phyloP scores from a whole-genome alignment of 2,113 vertebrate species.

The Chloebia gouldiae region DNA sequence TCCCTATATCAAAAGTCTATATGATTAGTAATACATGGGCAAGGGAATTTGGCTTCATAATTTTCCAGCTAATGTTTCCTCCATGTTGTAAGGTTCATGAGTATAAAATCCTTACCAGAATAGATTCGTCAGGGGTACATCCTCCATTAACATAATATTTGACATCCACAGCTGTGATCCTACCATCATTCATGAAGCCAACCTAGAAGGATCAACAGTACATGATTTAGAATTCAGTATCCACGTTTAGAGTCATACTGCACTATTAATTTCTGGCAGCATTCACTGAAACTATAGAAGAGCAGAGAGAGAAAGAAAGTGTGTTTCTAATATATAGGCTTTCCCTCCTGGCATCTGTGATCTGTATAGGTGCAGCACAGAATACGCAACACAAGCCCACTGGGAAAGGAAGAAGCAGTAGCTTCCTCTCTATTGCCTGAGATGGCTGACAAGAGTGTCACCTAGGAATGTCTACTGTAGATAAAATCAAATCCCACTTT shows the following conservation, averaged over 20 bases:
- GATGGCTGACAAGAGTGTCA: neutral
- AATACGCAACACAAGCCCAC: neutral
- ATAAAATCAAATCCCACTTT: neutral
- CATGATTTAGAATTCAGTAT: neutral
- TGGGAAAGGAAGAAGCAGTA: neutral
- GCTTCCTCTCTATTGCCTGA: neutral
- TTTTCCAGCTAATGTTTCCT: neutral
- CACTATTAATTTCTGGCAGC: neutral
- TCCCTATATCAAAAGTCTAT: neutral
- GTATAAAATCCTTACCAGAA: slow-evolving; percentile 69
- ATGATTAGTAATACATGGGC: neutral
- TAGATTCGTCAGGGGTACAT: slow-evolving; percentile 77
- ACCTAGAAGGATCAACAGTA: slow-evolving; percentile 70
- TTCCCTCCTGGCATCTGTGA: neutral
- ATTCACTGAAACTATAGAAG: neutral
- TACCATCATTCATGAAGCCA: slow-evolving; percentile 85
- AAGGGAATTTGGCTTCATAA: neutral
- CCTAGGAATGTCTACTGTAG: neutral
- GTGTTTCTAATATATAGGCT: neutral
- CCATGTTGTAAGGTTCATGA: neutral
- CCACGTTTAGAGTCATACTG: neutral
- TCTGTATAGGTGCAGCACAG: neutral
- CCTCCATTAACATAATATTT: slow-evolving; percentile 82
- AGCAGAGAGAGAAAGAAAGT: neutral
- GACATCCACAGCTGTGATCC: slow-evolving; percentile 79